Evolutionary conservation across 2,113 vertebrate genomes (phyloP).

Genomic region (Heterotis niloticus): DNA sequence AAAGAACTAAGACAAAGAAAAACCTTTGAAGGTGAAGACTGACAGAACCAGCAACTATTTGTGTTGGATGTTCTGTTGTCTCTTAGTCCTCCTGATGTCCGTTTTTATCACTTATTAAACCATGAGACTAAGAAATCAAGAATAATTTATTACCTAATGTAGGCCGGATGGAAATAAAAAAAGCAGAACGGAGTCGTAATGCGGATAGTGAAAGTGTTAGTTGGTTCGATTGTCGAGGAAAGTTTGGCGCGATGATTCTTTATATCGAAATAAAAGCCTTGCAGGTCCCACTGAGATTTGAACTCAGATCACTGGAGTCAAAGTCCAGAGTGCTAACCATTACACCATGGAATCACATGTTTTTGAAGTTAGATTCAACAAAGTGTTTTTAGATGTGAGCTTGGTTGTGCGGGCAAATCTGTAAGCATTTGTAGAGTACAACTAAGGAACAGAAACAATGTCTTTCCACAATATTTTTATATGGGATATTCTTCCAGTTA

Average conservation of each 20-base stretch:
- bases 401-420: too few relatives aligned
- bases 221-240: neutral
- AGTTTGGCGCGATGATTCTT: neutral
- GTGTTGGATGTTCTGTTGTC: neutral
- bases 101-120: neutral
- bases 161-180: neutral
- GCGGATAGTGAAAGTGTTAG: neutral
- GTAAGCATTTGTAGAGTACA: neutral
- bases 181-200: neutral
- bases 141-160: neutral
- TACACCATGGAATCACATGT: constrained; percentile 29
- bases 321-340: constrained; percentile 95
- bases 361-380: neutral
- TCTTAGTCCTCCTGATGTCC: neutral
- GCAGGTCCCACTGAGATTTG: constrained; percentile 84
- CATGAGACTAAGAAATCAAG: neutral
- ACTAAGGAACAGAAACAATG: neutral
- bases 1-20: too few relatives aligned
- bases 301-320: constrained; percentile 94
- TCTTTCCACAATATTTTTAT: too few relatives aligned
- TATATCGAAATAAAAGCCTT: neutral
- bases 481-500: neutral
- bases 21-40: too few relatives aligned
- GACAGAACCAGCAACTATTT: neutral
- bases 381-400: too few relatives aligned